These are phyloP conservation scores for Alethe diademata DNA, from an alignment of 2,113 vertebrate genomes.

Conservation along the genomic window DNA sequence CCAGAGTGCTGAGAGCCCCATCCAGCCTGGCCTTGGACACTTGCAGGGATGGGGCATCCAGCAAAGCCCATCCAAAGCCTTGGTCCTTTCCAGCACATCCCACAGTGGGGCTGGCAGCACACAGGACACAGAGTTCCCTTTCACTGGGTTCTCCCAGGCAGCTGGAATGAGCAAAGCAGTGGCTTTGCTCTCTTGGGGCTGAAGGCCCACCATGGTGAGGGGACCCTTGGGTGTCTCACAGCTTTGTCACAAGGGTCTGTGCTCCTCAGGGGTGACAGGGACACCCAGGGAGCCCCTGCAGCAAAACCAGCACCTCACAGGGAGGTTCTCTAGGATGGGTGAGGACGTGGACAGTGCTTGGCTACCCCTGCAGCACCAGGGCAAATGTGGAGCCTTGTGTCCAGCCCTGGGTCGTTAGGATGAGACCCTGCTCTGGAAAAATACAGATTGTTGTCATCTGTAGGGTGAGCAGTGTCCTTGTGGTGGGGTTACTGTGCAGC, in stretches of 20 bases:
- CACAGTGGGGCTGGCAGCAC: accelerated
- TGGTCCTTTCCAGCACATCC: neutral
- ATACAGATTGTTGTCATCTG: accelerated
- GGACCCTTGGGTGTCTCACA: neutral
- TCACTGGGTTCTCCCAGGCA: neutral
- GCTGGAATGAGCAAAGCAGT: neutral
- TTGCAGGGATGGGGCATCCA: neutral
- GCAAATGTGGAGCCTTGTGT: accelerated
- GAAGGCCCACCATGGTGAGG: neutral
- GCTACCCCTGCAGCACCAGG: neutral
- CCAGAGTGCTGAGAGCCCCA: neutral
- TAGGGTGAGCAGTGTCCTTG: accelerated
- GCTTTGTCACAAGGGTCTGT: no score
- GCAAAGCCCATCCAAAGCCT: accelerated
- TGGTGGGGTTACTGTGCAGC: accelerated
- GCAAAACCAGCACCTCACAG: accelerated
- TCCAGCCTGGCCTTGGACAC: accelerated
- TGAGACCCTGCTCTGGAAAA: neutral
- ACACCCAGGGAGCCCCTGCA: neutral
- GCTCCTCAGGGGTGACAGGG: neutral
- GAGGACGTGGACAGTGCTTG: neutral
- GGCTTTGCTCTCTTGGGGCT: neutral
- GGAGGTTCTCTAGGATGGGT: neutral
- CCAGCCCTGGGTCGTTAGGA: accelerated
- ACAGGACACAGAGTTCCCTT: accelerated